Conservation (phyloP, 2,797 vertebrate species). For the Botia almorhae region DNA sequence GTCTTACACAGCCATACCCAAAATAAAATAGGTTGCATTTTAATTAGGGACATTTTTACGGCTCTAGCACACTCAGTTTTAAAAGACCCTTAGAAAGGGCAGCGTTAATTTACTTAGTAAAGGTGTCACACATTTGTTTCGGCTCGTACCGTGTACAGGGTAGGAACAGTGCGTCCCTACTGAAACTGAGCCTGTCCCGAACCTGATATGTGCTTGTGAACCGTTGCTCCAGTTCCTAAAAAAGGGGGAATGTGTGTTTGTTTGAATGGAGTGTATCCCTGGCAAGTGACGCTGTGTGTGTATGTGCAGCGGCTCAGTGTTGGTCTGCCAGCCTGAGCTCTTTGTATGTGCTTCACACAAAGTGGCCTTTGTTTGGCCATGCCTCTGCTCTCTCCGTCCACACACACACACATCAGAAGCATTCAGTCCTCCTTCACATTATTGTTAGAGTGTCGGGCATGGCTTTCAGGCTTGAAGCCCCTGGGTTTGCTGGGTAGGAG, state of each 20-base stretch:
- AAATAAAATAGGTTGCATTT: conserved; percentile 26
- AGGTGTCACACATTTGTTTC: conserved; percentile 2
- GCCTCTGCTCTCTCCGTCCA: conserved; percentile 41
- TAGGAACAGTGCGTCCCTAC: too few species aligned
- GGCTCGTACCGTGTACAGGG: background rate
- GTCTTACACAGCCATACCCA: background rate
- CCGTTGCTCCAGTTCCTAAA: background rate
- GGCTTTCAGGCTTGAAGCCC: conserved; percentile 37
- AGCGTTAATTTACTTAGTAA: conserved; percentile 49
- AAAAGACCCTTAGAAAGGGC: conserved; percentile 25
- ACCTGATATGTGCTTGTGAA: background rate
- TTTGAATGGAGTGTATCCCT: conserved; percentile 9
- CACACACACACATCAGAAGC: conserved; percentile 24
- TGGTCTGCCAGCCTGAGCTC: conserved; percentile 32
- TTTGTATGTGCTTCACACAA: conserved; percentile 72
- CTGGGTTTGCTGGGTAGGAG: conserved; percentile 78
- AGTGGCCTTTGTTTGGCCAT: conserved; percentile 70
- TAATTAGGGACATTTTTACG: conserved; percentile 1
- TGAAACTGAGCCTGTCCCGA: too few species aligned
- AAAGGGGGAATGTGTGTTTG: background rate
- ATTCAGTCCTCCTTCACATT: conserved; percentile 62
- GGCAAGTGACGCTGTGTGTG: background rate
- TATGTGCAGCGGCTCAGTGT: background rate
- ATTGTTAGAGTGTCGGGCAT: conserved; percentile 60
- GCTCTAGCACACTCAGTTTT: conserved; percentile 13